Percentiles rank a stretch among this genome's conserved stretches.
phyloP scores from a whole-genome alignment of 2,888 invertebrate genomes.

The Crematogaster levior region DNA sequence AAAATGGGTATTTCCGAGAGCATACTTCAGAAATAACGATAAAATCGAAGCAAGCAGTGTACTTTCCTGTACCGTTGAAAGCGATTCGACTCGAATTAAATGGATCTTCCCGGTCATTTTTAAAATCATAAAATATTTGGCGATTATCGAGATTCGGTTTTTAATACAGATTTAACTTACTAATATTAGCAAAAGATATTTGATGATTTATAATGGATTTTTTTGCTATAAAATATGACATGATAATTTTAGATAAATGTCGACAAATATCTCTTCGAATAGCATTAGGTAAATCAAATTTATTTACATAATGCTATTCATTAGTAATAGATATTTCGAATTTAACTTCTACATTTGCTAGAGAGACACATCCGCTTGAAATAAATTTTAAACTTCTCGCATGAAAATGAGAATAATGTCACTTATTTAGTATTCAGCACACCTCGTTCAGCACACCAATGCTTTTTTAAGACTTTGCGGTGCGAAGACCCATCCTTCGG shows the following conservation, averaged over 20 bases:
- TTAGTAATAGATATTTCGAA: no score
- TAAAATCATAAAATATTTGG: neutral
- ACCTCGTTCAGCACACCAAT: slow-evolving; percentile 8
- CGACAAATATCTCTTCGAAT: no score
- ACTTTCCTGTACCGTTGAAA: no score
- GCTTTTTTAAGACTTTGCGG: slow-evolving; percentile 35
- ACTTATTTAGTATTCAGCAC: slow-evolving; percentile 21
- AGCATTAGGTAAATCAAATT: neutral
- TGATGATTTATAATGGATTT: neutral
- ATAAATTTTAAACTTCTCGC: neutral
- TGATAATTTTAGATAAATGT: neutral
- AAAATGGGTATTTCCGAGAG: neutral
- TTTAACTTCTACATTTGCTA: neutral
- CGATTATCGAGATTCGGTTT: neutral
- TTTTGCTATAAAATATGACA: neutral
- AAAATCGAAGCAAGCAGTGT: neutral
- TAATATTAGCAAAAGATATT: neutral
- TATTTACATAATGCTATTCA: no score
- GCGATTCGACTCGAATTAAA: neutral
- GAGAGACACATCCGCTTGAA: neutral
- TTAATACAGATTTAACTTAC: neutral
- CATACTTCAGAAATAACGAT: neutral
- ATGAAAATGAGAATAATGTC: neutral
- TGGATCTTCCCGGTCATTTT: neutral
- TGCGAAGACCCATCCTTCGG: neutral